Evolutionary conservation across 92 coral and sea anemone species (phyloP), one percentile per base, ranked within the genome.

Genomic region (Actinostola sp.): DNA sequence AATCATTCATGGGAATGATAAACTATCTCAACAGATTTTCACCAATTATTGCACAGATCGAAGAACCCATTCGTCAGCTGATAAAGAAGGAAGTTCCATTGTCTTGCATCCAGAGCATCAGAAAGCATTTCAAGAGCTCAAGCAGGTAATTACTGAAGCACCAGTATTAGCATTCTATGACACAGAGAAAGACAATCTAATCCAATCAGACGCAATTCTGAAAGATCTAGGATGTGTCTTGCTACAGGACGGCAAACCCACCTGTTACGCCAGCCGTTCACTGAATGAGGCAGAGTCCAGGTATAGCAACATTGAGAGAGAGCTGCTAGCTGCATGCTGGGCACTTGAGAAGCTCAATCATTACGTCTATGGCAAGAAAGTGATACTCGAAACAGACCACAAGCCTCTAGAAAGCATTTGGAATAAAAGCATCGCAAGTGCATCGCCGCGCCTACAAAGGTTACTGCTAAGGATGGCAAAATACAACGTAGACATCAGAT

Each of bases 281-380:
- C 63, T 87, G n/a, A 72, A 39, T 30, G 82, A 68, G 14, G 66
- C 85, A 0, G 88, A 82, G 25, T 53, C 65, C 7, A 21, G 89
- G 52, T 88, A 88, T 44, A 72, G 83, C 61, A 88, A 82, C 60
- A 78, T 78, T 2, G 88, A 87, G 72, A 35, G 85, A 50, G 79
- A 87, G 45, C 79, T 82, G 9, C 72, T 78, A 12, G 89, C 89
- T 17, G 89, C 86, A 66, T 71, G 85, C 51, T 82, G 83, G 87
- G 51, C 81, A 17, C 64, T 83, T 0, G 89, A 78, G 71, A 83
- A 69, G 57, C 77, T 83, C 20, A 68, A 84, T 70, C 79, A 79
- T 78, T 79, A 79, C 31, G 67, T 71, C 23, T 88, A 62, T 56
- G 87, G 93, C 1, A 74, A 79, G 70, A 75, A 80, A 13, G 86